Evolutionary conservation across 2,113 vertebrate species (phyloP).

Genomic region (Asarcornis scutulata): DNA sequence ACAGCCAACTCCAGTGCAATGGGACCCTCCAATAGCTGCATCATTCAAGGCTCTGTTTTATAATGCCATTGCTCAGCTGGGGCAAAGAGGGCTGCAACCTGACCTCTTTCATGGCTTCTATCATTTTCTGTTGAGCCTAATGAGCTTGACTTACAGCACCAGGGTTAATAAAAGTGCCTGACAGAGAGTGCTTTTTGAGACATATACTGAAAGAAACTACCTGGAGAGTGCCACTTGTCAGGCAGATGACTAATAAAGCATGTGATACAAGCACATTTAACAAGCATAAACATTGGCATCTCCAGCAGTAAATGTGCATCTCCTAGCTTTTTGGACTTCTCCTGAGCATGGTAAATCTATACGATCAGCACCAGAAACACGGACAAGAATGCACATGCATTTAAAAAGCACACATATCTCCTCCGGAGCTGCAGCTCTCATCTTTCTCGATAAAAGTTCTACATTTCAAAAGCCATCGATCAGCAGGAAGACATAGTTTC

Average conservation of each 20-base stretch:
- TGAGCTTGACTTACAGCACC: neutral
- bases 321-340: slow-evolving; percentile 2
- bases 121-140: neutral
- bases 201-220: neutral
- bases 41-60: neutral
- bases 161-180: neutral
- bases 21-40: neutral
- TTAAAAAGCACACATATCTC: neutral
- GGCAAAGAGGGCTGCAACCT: neutral
- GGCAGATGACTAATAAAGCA: neutral
- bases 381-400: neutral
- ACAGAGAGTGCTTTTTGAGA: neutral
- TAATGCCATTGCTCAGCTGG: neutral
- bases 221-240: slow-evolving; percentile 11
- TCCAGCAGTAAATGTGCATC: neutral
- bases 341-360: neutral
- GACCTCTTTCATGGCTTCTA: neutral
- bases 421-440: neutral
- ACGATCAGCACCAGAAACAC: neutral
- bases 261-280: neutral
- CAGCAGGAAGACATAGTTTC: neutral
- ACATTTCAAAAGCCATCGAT: slow-evolving; percentile 19
- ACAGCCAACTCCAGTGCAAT: neutral
- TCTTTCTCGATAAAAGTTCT: slow-evolving; percentile 5
- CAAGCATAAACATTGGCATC: neutral